Base-by-base conservation (phyloP, 2,888 invertebrate genomes). In the Eupithecia subumbrata region DNA sequence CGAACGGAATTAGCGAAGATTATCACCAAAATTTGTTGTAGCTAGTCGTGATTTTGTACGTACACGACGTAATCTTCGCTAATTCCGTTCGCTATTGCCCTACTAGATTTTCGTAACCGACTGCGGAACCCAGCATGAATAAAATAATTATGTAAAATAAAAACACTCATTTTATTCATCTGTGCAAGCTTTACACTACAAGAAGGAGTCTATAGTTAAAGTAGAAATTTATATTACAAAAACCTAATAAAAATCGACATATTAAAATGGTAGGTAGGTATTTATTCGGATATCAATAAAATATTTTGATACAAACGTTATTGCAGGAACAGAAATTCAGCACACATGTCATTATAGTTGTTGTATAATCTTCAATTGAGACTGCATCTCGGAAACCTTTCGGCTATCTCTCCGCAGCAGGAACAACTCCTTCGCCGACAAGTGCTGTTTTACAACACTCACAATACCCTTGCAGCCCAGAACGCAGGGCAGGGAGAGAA, bases 401-500 rank as follows among this genome's bases (percentile, higher is more conserved):
- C 66, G 66, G n/a, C 37, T 37, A 12, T 67, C 66, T 30, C 66
- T 18, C n/a, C 37, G 66, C 12, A 67, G n/a, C 66, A 40, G 37
- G 66, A 67, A 40, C 2, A n/a, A 12, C 37, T 67, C 66, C 40
- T 67, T 67, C n/a, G 66, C 5, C 11, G 66, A 37, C 40, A 67
- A 37, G 5, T 9, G 22, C n/a, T 67, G 66, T 37, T 67, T 67
- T n/a, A 40, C 66, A 22, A 67, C n/a, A 37, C 40, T 67, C 66
- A 67, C 66, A 37, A 67, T 5, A 12, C 66, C 66, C 1, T n/a
- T n/a, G 18, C 11, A 9, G 37, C 66, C 66, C 2, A 67, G 40
- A 40, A 67, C 37, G 66, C 66, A 67, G n/a, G 66, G 66, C 37
- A 40, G 40, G 37, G 66, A 67, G 8, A 67, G 66, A 12, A 67